Conservation (phyloP, 2,797 vertebrate genomes). For the Phaenicophaeus curvirostris region DNA sequence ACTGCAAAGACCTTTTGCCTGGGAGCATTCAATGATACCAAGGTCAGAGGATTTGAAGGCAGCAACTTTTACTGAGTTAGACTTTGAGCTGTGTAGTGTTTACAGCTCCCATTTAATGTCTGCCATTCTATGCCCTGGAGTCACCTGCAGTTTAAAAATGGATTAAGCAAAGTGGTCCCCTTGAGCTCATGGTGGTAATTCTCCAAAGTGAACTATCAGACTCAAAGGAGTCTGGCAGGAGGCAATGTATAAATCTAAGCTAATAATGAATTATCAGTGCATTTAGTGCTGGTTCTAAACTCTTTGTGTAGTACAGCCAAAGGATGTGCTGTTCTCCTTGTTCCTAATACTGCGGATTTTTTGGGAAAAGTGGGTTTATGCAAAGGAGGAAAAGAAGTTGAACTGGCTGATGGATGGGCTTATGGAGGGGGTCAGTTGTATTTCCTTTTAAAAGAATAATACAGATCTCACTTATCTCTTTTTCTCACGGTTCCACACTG, state of each 20-base stretch:
- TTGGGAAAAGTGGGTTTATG: not conserved
- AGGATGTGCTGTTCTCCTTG: not conserved
- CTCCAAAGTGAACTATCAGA: not conserved
- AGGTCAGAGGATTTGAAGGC: slow-evolving; percentile 42
- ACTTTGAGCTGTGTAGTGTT: not conserved
- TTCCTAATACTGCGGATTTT: not conserved
- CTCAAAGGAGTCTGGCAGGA: not conserved
- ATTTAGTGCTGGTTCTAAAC: not conserved
- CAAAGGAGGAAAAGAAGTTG: not conserved
- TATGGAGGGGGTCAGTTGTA: not conserved
- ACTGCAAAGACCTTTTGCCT: slow-evolving; percentile 40
- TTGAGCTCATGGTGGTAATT: not conserved
- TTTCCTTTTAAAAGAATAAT: not conserved
- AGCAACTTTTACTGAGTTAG: slow-evolving; percentile 29
- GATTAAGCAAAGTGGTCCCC: slow-evolving; percentile 5
- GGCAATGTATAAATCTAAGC: not conserved
- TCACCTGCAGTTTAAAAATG: slow-evolving; percentile 10
- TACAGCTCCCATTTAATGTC: not conserved
- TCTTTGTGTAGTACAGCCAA: not conserved
- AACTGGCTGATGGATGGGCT: not conserved
- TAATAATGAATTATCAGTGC: not conserved
- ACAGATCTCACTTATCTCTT: not conserved
- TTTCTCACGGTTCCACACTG: not conserved
- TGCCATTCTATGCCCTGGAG: not conserved
- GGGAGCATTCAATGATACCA: slow-evolving; percentile 4